Base-by-base conservation (phyloP, 2,113 vertebrate genomes). In the Mohoua ochrocephala region DNA sequence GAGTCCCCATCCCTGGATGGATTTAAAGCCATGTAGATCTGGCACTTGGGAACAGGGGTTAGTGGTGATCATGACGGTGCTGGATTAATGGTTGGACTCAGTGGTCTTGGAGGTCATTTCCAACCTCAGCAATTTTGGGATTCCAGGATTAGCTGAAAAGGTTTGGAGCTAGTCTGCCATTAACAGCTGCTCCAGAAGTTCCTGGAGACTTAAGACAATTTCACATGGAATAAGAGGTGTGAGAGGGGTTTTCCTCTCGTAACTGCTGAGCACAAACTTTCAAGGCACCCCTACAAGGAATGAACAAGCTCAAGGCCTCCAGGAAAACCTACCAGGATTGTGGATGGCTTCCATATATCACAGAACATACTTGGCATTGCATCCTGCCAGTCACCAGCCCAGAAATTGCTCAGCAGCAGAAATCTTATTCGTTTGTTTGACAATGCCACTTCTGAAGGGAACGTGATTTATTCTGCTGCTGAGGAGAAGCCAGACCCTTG, bases 1-100 rank as follows among this genome's bases (percentile, higher is more conserved):
- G 10, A 28, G 9, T 39, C 12, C 12, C 20, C 8, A 7, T 39
- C 12, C 0, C 0, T 10, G 15, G 10, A 9, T 30, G 35, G 24
- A 42, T 49, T 65, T 57, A 30, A 41, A 57, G 15, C 20, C 2
- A 1, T 11, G 20, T 23, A 23, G 15, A 19, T 47, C 15, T 41
- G 19, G 10, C 10, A 8, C 5, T 7, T 57, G 13, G 24, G 7
- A 12, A 39, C 15, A 30, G 20, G 18, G 7, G 3, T 17, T 35
- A 17, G 13, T 9, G 13, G 16, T 50, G 33, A 23, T 14, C 16
- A 7, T 10, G 33, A 11, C 2, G 4, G 12, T 15, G 13, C 9
- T 27, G 37, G 9, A 13, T 35, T 76, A 31, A 27, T 22, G 7
- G 9, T 19, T 31, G 13, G 21, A 12, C 26, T 31, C 4, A 31